phyloP scores from a whole-genome alignment of 2,888 invertebrate species.

The Lasioglossum vierecki region DNA sequence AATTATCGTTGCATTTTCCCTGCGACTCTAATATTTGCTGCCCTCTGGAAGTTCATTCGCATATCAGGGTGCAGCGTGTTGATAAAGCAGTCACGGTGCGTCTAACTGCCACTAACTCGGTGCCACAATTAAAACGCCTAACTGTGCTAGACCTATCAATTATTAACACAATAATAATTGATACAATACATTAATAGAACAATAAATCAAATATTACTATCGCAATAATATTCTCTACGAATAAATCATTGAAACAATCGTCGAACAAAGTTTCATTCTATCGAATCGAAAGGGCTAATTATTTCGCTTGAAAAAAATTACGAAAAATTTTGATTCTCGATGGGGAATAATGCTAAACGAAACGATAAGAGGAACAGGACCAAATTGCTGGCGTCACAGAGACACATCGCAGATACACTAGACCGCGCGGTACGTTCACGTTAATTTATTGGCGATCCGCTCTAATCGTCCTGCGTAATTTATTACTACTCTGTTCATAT shows the following conservation, averaged over 20 bases:
- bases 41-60: conserved; percentile 44
- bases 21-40: conserved; percentile 41
- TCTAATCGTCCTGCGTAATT: conserved; percentile 71
- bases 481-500: conserved; percentile 71
- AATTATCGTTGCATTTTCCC: neutral
- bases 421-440: conserved; percentile 40
- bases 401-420: conserved; percentile 43
- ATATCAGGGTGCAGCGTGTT: conserved; percentile 5
- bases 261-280: neutral
- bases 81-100: conserved; percentile 46
- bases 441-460: conserved; percentile 63
- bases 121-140: neutral
- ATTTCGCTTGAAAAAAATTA: neutral
- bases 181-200: too few relatives aligned
- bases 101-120: neutral
- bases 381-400: conserved; percentile 27
- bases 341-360: neutral
- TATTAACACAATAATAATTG: neutral
- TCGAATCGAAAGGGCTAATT: neutral
- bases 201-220: neutral
- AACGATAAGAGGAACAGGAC: neutral
- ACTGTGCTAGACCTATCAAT: neutral
- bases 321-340: neutral
- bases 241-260: neutral
- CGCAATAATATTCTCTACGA: neutral